Evolutionary conservation across 2,888 invertebrate species (phyloP).

Genomic region (Ormyrus pomaceus): DNA sequence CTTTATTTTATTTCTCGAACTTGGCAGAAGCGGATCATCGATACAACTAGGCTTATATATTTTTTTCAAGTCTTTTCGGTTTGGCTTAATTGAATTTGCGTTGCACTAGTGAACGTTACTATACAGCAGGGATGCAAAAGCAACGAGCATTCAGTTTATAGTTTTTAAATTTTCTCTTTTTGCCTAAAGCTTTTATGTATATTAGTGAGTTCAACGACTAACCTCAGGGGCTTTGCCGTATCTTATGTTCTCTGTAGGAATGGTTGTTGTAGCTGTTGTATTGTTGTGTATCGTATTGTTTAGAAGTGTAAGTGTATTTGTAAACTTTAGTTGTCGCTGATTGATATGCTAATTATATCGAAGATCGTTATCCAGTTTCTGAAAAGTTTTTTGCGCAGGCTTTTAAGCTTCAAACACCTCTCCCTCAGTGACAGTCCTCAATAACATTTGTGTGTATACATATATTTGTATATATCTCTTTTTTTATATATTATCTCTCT

Average conservation of each 20-base stretch:
- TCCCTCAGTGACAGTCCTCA: constrained; percentile 34
- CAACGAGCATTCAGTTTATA: constrained; percentile 22
- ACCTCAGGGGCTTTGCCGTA: constrained; percentile 35
- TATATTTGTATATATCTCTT: constrained; percentile 45
- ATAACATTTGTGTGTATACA: constrained; percentile 53
- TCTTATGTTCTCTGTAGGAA: constrained; percentile 25
- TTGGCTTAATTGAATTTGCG: constrained; percentile 41
- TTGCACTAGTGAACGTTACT: constrained; percentile 36
- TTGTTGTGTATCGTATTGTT: constrained; percentile 25
- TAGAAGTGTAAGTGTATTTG: constrained; percentile 15
- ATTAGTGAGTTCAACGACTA: constrained; percentile 36
- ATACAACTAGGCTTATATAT: constrained; percentile 38
- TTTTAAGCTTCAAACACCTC: constrained; percentile 32
- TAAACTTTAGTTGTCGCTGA: constrained; percentile 38
- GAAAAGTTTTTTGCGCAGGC: constrained; percentile 25
- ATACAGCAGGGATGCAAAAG: constrained; percentile 48
- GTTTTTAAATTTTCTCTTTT: constrained; percentile 24
- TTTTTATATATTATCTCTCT: constrained; percentile 50
- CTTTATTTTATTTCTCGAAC: constrained; percentile 41
- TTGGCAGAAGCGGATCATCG: constrained; percentile 50
- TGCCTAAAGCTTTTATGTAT: constrained; percentile 33
- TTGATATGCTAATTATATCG: constrained; percentile 57
- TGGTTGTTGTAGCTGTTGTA: constrained; percentile 14
- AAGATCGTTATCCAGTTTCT: constrained; percentile 50
- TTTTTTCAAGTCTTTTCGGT: constrained; percentile 41